Percentiles rank a stretch among this genome's conserved stretches.
phyloP scores from a whole-genome alignment of 1,140 invertebrate genomes.

The Tribolium castaneum region DNA sequence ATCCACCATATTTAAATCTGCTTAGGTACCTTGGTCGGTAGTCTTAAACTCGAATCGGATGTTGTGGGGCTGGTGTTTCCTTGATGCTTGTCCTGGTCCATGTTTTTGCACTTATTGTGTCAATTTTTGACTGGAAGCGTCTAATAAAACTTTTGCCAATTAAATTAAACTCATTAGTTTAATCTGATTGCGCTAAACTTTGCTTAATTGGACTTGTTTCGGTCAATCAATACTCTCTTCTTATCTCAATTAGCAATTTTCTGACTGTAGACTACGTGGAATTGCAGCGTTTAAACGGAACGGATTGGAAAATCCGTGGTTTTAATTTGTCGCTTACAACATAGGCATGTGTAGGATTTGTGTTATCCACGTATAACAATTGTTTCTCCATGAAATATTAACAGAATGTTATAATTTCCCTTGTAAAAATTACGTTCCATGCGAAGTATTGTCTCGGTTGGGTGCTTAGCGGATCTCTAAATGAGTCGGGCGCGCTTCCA shows the following conservation, averaged over 20 bases:
- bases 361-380: background rate
- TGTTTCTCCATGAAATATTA: background rate
- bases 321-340: background rate
- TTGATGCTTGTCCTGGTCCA: background rate
- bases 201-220: no score
- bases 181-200: no score
- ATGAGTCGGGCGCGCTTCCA: slow-evolving; percentile 36
- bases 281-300: no score
- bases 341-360: background rate
- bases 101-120: no score
- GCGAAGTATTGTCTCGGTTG: slow-evolving; percentile 32
- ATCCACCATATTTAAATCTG: background rate
- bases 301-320: no score
- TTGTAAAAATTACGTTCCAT: slow-evolving; percentile 37
- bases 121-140: no score
- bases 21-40: background rate
- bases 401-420: slow-evolving; percentile 25
- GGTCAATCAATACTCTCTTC: no score
- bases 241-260: no score
- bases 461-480: slow-evolving; percentile 34
- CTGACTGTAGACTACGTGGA: no score
- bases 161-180: no score
- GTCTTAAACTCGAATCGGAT: background rate
- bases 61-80: background rate
- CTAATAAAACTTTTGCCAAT: no score